These are phyloP conservation scores for Hedychridium roseum DNA, from an alignment of 2,888 invertebrate genomes.

Conservation along the genomic window DNA sequence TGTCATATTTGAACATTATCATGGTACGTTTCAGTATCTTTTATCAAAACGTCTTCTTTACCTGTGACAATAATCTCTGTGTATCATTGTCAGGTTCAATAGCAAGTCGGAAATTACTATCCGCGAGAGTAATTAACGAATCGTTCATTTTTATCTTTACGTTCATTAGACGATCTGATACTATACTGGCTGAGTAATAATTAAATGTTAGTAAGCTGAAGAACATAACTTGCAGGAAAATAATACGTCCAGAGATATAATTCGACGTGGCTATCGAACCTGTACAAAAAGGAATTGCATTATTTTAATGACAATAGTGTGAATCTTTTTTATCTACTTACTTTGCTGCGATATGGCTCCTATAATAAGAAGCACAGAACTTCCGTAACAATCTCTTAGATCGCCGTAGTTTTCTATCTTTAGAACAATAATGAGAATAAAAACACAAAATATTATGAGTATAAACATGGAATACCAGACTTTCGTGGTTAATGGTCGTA, in stretches of 20 bases:
- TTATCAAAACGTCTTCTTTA: too few species aligned
- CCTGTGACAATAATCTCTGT: too few species aligned
- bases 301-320: not conserved
- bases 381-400: conserved; percentile 30
- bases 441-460: conserved; percentile 24
- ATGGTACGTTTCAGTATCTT: too few species aligned
- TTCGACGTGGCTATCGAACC: conserved; percentile 47
- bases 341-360: conserved; percentile 51
- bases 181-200: conserved; percentile 54
- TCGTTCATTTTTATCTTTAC: conserved; percentile 53
- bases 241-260: conserved; percentile 46
- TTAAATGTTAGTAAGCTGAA: conserved; percentile 51
- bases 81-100: too few species aligned
- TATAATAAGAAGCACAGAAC: conserved; percentile 36
- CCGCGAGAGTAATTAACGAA: conserved; percentile 45
- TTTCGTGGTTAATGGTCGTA: conserved; percentile 36
- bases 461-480: conserved; percentile 41
- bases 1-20: not conserved
- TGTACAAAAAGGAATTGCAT: conserved; percentile 12
- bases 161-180: conserved; percentile 49
- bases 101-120: conserved; percentile 38
- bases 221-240: conserved; percentile 44
- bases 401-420: conserved; percentile 30
- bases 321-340: conserved; percentile 8
- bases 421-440: conserved; percentile 32